Evolutionary conservation across 2,113 vertebrate genomes (phyloP).

Genomic region (Blennius ocellaris): DNA sequence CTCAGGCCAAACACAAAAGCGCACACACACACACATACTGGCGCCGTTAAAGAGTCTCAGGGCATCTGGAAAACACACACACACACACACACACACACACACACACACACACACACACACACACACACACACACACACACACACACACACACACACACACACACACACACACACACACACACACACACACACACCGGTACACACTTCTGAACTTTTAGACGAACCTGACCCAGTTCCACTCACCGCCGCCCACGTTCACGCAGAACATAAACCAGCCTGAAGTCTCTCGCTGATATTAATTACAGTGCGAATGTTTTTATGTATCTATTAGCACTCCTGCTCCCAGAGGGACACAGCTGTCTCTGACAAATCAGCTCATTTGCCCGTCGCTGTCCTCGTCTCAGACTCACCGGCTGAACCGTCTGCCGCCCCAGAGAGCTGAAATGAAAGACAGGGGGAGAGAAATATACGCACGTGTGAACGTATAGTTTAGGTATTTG

Average conservation of each 20-base stretch:
- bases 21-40: slow-evolving; percentile 8
- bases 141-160: slow-evolving; percentile 38
- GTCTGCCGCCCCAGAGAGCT: slow-evolving; percentile 8
- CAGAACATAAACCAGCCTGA: slow-evolving; percentile 8
- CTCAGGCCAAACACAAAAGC: slow-evolving; percentile 46
- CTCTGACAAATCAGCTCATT: slow-evolving; percentile 43
- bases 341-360: slow-evolving; percentile 47
- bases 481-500: slow-evolving; percentile 11
- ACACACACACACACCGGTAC: slow-evolving; percentile 25
- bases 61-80: slow-evolving; percentile 27
- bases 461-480: slow-evolving; percentile 24
- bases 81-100: slow-evolving; percentile 33
- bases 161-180: slow-evolving; percentile 31
- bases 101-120: slow-evolving; percentile 28
- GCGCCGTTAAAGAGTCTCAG: slow-evolving; percentile 14
- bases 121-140: slow-evolving; percentile 29
- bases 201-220: not conserved
- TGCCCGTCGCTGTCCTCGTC: slow-evolving; percentile 38
- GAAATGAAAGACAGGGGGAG: slow-evolving; percentile 31
- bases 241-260: not conserved
- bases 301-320: slow-evolving; percentile 40
- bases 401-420: slow-evolving; percentile 30
- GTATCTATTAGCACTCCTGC: slow-evolving; percentile 30
- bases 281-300: slow-evolving; percentile 46
- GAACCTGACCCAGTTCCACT: not conserved